A percentile compares a stretch with the other conserved stretches of the same genome.
These are phyloP conservation scores for Drosophila bipectinata DNA, from an alignment of 1,140 invertebrate species.

Conservation along the genomic window DNA sequence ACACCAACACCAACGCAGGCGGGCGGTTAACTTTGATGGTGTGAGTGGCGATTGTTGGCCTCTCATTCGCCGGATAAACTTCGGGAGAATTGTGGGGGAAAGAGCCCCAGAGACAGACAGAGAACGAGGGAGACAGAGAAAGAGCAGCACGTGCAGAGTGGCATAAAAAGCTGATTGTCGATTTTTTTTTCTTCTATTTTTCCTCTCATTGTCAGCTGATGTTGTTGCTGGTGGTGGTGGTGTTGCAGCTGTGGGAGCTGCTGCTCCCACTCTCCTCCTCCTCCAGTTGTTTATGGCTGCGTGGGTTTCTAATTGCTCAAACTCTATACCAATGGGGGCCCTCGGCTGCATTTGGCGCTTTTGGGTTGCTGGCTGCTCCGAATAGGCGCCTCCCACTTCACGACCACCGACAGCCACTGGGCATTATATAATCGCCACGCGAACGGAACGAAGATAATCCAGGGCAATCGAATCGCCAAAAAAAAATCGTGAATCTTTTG, in stretches of 20 bases:
- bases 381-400: slow-evolving; percentile 81
- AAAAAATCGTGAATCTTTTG: background rate
- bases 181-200: slow-evolving; percentile 21
- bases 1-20: slow-evolving; percentile 56
- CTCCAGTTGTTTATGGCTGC: slow-evolving; percentile 74
- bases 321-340: slow-evolving; percentile 80
- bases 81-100: slow-evolving; percentile 12
- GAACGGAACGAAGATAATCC: slow-evolving; percentile 9
- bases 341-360: slow-evolving; percentile 78
- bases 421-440: slow-evolving; percentile 33
- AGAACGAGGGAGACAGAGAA: slow-evolving; percentile 23
- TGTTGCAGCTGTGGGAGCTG: slow-evolving; percentile 40
- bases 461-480: background rate
- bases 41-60: slow-evolving; percentile 52
- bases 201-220: slow-evolving; percentile 41
- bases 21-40: slow-evolving; percentile 5
- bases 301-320: slow-evolving; percentile 83
- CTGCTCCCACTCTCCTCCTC: slow-evolving; percentile 14
- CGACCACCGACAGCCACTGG: slow-evolving; percentile 16
- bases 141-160: slow-evolving; percentile 63
- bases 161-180: slow-evolving; percentile 42
- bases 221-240: slow-evolving; percentile 25
- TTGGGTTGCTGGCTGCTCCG: slow-evolving; percentile 53
- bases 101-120: slow-evolving; percentile 10
- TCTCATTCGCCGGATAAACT: slow-evolving; percentile 79